phyloP scores from a whole-genome alignment of 2,113 vertebrate genomes.

The Orycteropus afer region DNA sequence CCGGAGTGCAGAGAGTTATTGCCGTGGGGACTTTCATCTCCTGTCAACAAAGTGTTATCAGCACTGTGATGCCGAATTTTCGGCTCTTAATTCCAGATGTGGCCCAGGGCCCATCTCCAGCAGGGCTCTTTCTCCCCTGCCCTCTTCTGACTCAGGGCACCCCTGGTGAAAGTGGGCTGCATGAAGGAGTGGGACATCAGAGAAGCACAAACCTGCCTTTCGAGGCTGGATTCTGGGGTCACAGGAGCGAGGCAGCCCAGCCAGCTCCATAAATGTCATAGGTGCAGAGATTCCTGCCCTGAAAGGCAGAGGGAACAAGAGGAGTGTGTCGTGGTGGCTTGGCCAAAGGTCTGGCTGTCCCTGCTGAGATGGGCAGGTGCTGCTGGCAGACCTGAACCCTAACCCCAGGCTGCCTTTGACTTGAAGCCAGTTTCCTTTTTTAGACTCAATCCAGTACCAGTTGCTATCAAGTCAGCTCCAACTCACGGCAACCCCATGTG shows the following conservation, averaged over 20 bases:
- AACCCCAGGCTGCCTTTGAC: neutral
- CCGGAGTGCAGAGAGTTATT: constrained; percentile 79
- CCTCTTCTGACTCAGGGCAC: constrained; percentile 53
- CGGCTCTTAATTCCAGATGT: constrained; percentile 84
- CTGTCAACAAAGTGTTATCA: constrained; percentile 85
- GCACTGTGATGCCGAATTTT: constrained; percentile 77
- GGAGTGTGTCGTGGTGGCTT: neutral
- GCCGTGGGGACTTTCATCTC: constrained; percentile 86
- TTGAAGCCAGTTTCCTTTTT: neutral
- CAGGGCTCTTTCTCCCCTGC: neutral
- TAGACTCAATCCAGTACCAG: too few relatives aligned
- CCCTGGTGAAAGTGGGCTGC: neutral
- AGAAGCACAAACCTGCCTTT: neutral
- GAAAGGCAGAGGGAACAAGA: rapidly evolving
- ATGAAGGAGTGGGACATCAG: neutral
- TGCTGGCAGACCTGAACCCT: neutral
- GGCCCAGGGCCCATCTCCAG: constrained; percentile 53
- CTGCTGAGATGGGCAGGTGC: neutral
- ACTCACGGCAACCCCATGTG: neutral
- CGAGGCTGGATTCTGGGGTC: neutral
- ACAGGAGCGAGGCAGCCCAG: neutral
- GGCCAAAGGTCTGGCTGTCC: neutral
- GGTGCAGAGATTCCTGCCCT: neutral
- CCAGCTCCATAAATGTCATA: too few relatives aligned
- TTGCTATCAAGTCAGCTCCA: neutral